Percentiles rank a stretch among this genome's conserved stretches.
These are phyloP conservation scores for Choristoneura fumiferana DNA, from an alignment of 1,140 invertebrate genomes.

Conservation along the genomic window DNA sequence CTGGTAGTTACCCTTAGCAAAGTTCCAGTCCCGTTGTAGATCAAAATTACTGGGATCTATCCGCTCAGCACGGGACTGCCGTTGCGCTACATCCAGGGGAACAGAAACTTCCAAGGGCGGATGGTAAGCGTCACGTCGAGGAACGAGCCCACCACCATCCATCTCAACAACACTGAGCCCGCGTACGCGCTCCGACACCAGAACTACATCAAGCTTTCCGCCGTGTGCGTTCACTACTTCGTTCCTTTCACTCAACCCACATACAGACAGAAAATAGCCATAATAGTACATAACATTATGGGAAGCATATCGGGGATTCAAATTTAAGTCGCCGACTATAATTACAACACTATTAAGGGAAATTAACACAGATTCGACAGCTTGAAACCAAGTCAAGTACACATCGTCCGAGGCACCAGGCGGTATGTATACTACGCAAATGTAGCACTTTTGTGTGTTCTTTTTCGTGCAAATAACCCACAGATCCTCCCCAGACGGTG, in stretches of 20 bases:
- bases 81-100: background rate
- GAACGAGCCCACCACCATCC: conserved; percentile 4
- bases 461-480: conserved; percentile 18
- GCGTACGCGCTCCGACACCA: background rate
- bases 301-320: conserved; percentile 7
- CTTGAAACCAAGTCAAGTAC: conserved; percentile 10
- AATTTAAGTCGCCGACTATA: conserved; percentile 17
- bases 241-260: conserved; percentile 6
- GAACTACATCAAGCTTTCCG: conserved; percentile 10
- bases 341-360: background rate
- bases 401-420: conserved; percentile 9
- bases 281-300: conserved; percentile 3
- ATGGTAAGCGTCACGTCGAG: conserved; percentile 5
- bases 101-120: background rate
- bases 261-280: conserved; percentile 14
- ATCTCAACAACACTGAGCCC: background rate
- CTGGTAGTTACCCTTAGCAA: background rate
- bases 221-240: background rate
- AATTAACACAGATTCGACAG: background rate
- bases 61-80: background rate
- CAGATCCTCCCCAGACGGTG: conserved; percentile 2
- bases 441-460: background rate
- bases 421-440: conserved; percentile 16
- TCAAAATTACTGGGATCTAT: conserved; percentile 13
- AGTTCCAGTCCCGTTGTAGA: conserved; percentile 4